These are phyloP conservation scores for Ploceus nigricollis DNA, from an alignment of 2,113 vertebrate species.

Conservation along the genomic window DNA sequence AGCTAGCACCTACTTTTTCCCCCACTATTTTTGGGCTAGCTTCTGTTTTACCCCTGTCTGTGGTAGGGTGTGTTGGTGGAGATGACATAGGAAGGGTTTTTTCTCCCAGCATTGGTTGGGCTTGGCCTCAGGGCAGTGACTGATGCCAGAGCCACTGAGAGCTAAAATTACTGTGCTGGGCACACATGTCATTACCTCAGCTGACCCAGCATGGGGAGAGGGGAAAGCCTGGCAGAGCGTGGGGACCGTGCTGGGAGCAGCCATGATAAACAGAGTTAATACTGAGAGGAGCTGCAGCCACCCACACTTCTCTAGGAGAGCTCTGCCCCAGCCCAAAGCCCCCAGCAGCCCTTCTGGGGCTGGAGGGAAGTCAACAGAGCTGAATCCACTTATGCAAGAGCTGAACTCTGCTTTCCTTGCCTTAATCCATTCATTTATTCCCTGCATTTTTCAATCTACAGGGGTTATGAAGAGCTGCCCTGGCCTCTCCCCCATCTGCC, in stretches of 20 bases:
- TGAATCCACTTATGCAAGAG: constrained; percentile 16
- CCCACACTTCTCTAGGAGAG: not conserved
- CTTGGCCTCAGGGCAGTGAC: not conserved
- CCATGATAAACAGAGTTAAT: not conserved
- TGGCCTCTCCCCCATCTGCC: not conserved
- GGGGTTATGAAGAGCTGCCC: not conserved
- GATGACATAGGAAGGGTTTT: not conserved
- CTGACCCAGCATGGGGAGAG: not conserved
- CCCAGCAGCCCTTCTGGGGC: not conserved
- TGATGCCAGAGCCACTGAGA: not conserved
- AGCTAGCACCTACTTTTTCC: not conserved
- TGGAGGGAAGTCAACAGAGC: not conserved
- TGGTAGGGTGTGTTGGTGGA: not conserved
- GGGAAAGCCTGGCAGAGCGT: not conserved
- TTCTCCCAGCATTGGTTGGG: not conserved
- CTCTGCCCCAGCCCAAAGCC: not conserved
- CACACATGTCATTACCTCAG: not conserved
- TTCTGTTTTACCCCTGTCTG: not conserved
- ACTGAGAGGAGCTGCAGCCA: not conserved
- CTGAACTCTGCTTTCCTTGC: constrained; percentile 5
- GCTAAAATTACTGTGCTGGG: not conserved
- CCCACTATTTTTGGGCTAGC: not conserved
- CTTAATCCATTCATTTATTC: constrained; percentile 19
- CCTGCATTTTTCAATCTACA: not conserved
- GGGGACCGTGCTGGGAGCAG: not conserved